Evolutionary conservation across 2,113 vertebrate species (phyloP), one percentile per base, ranked within the genome.

Genomic region (Gnathonemus echidnorhynchus): DNA sequence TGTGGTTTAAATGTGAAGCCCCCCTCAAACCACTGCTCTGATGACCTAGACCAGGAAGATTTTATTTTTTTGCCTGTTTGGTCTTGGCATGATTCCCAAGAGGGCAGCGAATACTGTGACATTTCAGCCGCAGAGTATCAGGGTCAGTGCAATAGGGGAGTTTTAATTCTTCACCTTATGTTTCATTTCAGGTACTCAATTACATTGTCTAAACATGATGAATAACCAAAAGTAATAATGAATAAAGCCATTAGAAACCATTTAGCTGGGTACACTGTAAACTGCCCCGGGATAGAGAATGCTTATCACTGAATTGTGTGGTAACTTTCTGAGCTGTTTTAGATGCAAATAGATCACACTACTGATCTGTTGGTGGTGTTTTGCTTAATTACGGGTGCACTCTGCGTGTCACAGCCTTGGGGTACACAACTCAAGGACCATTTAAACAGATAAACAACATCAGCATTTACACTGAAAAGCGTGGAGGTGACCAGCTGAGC

Each of bases 1-100:
- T 90, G 87, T 62, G 39, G 90, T 90, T 88, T 58, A 56, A 90
- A 88, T 84, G 66, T 62, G 87, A 88, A 84, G 45, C 70, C 42
- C 62, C 31, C 70, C 45, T 15, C 86, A 58, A 88, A 90, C 50
- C 53, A 19, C 52, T 48, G 42, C 52, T 48, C 70, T 48, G 21
- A 27, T 46, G 31, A 46, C 87, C 52, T 52, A 27, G 7, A 85
- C 21, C 56, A 53, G 62, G 31, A 70, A 66, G 17, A 49, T 9
- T 90, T 86, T 62, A 74, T 88, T 87, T 87, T 52, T 48, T 15
- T 87, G 48, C 46, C 86, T 46, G 19, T 80, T 48, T 53, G 89
- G 87, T 90, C 86, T 56, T 27, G 21, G 48, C 35, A 46, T 39
- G 31, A 53, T 24, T 50, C 45, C 39, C 89, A 49, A 77, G 88